A percentile compares a stretch with the other conserved stretches of the same genome.
Conservation (phyloP, 2,113 vertebrate species). For the Carassius carassius region DNA sequence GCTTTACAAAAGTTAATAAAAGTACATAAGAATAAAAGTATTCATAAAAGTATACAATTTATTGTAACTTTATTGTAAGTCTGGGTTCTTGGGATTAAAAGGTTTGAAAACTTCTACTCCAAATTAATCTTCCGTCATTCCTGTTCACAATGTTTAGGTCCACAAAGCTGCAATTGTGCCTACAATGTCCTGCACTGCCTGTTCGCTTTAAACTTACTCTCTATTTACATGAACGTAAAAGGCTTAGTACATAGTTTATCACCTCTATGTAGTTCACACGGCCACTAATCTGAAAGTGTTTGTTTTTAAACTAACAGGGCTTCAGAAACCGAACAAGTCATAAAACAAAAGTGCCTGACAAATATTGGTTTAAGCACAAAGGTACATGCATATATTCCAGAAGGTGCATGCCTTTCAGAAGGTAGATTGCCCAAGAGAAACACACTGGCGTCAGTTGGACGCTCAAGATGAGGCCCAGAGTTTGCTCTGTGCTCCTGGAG, state of each 20-base stretch:
- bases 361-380: slow-evolving; percentile 35
- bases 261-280: slow-evolving; percentile 3
- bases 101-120: background rate
- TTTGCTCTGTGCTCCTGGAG: slow-evolving; percentile 36
- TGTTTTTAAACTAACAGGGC: slow-evolving; percentile 20
- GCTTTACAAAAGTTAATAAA: too few relatives aligned
- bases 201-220: slow-evolving; percentile 14
- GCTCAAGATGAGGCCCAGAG: slow-evolving; percentile 34
- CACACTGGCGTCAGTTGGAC: slow-evolving; percentile 51
- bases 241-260: slow-evolving; percentile 6
- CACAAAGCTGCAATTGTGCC: background rate
- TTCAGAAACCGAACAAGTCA: slow-evolving; percentile 16
- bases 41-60: too few relatives aligned
- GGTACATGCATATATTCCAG: slow-evolving; percentile 30
- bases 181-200: background rate
- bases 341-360: slow-evolving; percentile 35
- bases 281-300: slow-evolving; percentile 10
- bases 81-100: background rate
- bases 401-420: slow-evolving; percentile 38
- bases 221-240: background rate
- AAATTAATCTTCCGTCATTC: background rate
- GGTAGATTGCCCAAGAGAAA: slow-evolving; percentile 54
- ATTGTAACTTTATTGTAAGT: background rate
- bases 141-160: background rate
- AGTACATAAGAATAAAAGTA: too few relatives aligned